Conservation (phyloP, 2,797 vertebrate genomes). For the Microctenopoma stevenorrisi region DNA sequence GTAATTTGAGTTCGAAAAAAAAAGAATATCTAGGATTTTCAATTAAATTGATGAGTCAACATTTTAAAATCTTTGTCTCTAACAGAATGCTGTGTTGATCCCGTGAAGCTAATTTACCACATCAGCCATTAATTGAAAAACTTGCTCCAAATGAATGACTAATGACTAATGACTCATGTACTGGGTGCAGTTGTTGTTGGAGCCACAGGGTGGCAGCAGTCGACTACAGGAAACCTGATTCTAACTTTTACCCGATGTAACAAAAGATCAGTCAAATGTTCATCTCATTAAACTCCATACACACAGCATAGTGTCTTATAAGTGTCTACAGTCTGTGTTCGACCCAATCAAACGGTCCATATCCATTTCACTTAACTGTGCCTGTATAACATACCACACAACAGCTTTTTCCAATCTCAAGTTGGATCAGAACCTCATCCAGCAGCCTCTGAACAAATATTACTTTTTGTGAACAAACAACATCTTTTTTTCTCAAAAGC, state of each 20-base stretch:
- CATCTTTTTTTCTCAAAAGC: too few species aligned
- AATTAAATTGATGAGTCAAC: too few species aligned
- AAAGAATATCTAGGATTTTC: too few species aligned
- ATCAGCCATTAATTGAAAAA: background rate
- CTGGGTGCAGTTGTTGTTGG: conserved; percentile 9
- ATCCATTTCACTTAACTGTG: background rate
- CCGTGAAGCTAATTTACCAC: too few species aligned
- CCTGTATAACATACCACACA: background rate
- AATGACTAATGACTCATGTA: background rate
- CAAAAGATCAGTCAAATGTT: background rate
- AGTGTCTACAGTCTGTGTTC: background rate
- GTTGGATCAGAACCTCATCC: conserved; percentile 20
- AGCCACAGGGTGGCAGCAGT: conserved; percentile 49
- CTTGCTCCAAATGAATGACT: background rate
- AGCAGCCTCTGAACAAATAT: conserved; percentile 9
- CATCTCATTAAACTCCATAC: background rate
- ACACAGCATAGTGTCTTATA: background rate
- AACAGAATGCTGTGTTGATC: background rate
- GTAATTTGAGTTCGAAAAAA: too few species aligned
- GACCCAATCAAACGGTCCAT: background rate
- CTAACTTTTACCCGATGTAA: background rate
- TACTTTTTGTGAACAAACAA: background rate
- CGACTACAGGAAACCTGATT: background rate
- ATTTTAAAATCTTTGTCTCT: background rate
- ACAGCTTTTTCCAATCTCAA: conserved; percentile 46